A percentile compares a stretch with the other conserved stretches of the same genome.
Evolutionary conservation across 1,140 invertebrate species (phyloP).

Genomic region (Carposina sasakii): DNA sequence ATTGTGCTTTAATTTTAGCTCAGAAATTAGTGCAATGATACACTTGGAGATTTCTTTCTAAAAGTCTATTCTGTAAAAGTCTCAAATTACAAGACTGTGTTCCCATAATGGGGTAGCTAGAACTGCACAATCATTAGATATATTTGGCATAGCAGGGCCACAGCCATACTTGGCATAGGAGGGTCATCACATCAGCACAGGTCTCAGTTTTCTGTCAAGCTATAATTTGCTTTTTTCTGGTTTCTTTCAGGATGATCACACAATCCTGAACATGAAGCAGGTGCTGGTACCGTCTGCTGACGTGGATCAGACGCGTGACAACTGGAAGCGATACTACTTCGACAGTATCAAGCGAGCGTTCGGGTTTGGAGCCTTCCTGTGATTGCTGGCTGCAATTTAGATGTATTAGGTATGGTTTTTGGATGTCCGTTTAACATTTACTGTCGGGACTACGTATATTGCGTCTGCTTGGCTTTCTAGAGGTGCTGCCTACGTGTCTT

Average conservation of each 20-base stretch:
- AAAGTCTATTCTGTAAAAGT: no score
- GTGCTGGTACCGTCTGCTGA: slow-evolving; percentile 85
- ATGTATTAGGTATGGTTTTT: slow-evolving; percentile 41
- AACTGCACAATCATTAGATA: no score
- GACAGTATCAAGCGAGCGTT: slow-evolving; percentile 93
- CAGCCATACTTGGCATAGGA: not conserved
- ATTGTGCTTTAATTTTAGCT: no score
- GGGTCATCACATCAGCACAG: not conserved
- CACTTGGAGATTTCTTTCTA: no score
- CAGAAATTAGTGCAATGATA: no score
- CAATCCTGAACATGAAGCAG: slow-evolving; percentile 86
- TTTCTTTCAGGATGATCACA: slow-evolving; percentile 80
- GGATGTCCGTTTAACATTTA: no score
- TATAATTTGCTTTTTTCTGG: not conserved
- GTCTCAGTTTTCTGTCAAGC: not conserved
- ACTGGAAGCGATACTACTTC: slow-evolving; percentile 96
- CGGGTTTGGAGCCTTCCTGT: slow-evolving; percentile 89
- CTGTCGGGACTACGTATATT: no score
- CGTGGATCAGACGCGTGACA: slow-evolving; percentile 85
- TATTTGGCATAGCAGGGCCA: no score
- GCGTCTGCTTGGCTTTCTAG: no score
- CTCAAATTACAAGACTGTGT: no score
- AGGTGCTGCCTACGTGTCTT: no score
- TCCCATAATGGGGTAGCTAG: no score
- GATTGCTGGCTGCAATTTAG: slow-evolving; percentile 44